These are phyloP conservation scores for Epsilonema sp. DNA, from an alignment of 2,888 invertebrate genomes.

Conservation along the genomic window DNA sequence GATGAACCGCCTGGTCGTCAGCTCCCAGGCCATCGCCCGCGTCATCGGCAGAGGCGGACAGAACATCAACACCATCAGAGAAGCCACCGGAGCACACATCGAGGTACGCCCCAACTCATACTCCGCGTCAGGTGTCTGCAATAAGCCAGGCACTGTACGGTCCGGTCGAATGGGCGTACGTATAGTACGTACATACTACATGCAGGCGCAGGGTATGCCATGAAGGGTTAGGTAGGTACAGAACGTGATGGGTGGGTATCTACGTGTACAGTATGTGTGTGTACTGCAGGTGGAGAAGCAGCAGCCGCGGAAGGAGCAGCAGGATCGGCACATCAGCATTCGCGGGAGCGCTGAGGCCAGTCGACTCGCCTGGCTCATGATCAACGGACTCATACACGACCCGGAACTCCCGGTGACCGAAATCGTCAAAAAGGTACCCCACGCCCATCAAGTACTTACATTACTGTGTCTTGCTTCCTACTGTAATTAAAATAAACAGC, in stretches of 20 bases:
- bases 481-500: too few species aligned
- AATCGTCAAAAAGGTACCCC: slow-evolving; percentile 17
- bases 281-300: slow-evolving; percentile 91
- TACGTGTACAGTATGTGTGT: too few species aligned
- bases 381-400: slow-evolving; percentile 76
- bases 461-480: too few species aligned
- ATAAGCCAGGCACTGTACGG: too few species aligned
- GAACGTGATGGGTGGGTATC: too few species aligned
- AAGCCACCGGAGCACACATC: slow-evolving; percentile 47
- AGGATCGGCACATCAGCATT: slow-evolving; percentile 80
- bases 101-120: too few species aligned
- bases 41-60: slow-evolving; percentile 91
- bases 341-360: slow-evolving; percentile 65
- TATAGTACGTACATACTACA: too few species aligned
- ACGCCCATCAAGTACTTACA: too few species aligned
- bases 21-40: slow-evolving; percentile 77
- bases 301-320: slow-evolving; percentile 53
- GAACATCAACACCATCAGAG: slow-evolving; percentile 91
- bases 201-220: too few species aligned
- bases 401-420: slow-evolving; percentile 45
- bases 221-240: too few species aligned
- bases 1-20: slow-evolving; percentile 87
- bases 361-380: slow-evolving; percentile 71
- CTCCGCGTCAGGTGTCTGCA: too few species aligned
- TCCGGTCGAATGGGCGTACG: too few species aligned